A percentile compares a stretch with the other conserved stretches of the same genome.
These are phyloP conservation scores for Limnephilus lunatus DNA, from an alignment of 2,888 invertebrate genomes.

Conservation along the genomic window DNA sequence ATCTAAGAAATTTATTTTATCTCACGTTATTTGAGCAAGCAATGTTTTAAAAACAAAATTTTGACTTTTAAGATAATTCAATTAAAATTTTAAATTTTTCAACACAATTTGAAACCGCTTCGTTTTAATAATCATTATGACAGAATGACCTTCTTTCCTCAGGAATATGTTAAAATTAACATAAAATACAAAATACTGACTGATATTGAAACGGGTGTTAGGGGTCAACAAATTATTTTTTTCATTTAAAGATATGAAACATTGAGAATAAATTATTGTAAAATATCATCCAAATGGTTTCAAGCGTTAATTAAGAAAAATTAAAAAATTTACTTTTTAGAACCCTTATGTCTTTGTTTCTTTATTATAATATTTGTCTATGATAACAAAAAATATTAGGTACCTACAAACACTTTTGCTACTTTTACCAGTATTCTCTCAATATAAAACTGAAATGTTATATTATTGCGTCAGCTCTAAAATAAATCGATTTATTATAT, in stretches of 20 bases:
- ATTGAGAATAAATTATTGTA: neutral
- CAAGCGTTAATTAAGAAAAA: neutral
- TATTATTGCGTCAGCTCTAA: neutral
- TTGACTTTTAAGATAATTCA: neutral
- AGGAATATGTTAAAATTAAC: too few species aligned
- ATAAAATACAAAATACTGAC: neutral
- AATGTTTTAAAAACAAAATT: neutral
- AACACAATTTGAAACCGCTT: too few species aligned
- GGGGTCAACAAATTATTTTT: neutral
- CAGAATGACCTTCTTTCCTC: too few species aligned
- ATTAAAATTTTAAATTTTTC: too few species aligned
- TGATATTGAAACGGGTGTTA: too few species aligned
- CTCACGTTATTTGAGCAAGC: neutral
- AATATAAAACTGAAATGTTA: neutral
- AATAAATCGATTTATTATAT: neutral
- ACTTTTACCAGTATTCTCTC: neutral
- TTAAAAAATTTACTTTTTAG: neutral
- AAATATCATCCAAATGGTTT: neutral
- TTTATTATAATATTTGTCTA: neutral
- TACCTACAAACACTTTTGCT: neutral
- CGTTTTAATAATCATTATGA: too few species aligned
- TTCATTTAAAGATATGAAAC: neutral
- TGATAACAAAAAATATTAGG: neutral
- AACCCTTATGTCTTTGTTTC: neutral
- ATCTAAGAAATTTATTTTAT: conserved; percentile 12